Evolutionary conservation across 1,140 invertebrate species (phyloP), one percentile per base, ranked within the genome.

Genomic region (Sinella curviseta): DNA sequence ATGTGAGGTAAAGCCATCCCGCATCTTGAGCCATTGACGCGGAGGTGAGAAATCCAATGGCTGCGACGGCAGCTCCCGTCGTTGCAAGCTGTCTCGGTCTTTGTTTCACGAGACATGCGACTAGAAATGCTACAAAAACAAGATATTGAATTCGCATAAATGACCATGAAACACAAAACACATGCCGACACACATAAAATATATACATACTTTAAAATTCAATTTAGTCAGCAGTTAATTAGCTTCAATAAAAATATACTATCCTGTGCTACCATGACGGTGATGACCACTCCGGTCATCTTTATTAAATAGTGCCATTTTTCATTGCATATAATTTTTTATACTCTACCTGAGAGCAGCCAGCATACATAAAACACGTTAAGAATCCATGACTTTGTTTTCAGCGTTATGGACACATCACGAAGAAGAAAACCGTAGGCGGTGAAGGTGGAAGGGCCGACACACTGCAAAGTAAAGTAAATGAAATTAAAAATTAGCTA

Each of bases 41-140:
- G 24, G 75, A 55, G n/a, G 74, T 28, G 14, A 82, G 35, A 16
- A 79, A 79, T 55, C 81, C 81, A 55, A 70, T 60, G 34, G 73
- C 26, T 1, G 67, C 70, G 8, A 79, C 20, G 20, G 79, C 70
- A 30, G 65, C 77, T 1, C 81, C 81, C 20, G 75, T 48, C 30
- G 79, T 57, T 24, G 81, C 76, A n/a, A 79, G 8, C 74, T 78
- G 79, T 48, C 81, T 77, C 14, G 77, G 67, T 4, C 74, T 75
- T 1, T 70, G 8, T 24, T 33, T 70, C 14, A 12, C 65, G 14
- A 12, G n/a, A 12, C 2, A 33, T 31, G 65, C 8, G 24, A 24
- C 65, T 33, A 70, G 24, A 33, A 30, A 31, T 16, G 65, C 65
- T 70, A 33, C 2, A 60, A 26, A 60, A n/a, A 60, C 14, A 60